Evolutionary conservation across 2,113 vertebrate species (phyloP).

Genomic region (Malaclemys terrapin): DNA sequence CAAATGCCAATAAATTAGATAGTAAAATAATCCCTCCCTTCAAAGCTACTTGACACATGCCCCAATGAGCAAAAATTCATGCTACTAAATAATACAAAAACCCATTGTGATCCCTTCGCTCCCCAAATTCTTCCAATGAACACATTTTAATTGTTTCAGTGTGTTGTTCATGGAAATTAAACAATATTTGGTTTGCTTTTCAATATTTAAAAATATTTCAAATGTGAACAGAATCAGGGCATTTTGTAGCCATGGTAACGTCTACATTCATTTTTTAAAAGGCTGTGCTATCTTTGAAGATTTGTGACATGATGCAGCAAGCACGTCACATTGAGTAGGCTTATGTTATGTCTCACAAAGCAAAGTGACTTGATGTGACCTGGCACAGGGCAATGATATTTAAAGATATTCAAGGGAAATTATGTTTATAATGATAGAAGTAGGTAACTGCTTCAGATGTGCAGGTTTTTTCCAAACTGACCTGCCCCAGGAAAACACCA

Average conservation of each 20-base stretch:
- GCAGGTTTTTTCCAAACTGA: not conserved
- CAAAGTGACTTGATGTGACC: constrained; percentile 43
- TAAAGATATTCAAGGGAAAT: not conserved
- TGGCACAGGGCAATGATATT: constrained; percentile 47
- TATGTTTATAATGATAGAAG: not conserved
- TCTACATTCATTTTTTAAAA: constrained; percentile 50
- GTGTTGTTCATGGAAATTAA: not conserved
- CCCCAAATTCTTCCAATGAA: rapidly evolving
- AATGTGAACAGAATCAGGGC: constrained; percentile 9
- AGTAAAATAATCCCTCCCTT: not conserved
- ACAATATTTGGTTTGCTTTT: not conserved
- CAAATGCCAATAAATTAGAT: not conserved
- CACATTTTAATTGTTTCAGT: not conserved
- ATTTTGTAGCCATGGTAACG: constrained; percentile 62
- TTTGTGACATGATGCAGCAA: constrained; percentile 61
- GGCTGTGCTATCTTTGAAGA: constrained; percentile 36
- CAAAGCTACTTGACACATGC: not conserved
- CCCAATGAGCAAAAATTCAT: not conserved
- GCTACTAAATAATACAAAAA: not conserved
- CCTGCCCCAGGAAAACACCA: not conserved
- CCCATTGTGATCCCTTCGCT: not conserved
- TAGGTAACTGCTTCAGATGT: not conserved
- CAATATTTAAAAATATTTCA: constrained; percentile 14
- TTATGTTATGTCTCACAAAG: constrained; percentile 42
- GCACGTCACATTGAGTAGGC: constrained; percentile 48